Conservation (phyloP, 2,888 invertebrate genomes). For the Heliconius aoede region DNA sequence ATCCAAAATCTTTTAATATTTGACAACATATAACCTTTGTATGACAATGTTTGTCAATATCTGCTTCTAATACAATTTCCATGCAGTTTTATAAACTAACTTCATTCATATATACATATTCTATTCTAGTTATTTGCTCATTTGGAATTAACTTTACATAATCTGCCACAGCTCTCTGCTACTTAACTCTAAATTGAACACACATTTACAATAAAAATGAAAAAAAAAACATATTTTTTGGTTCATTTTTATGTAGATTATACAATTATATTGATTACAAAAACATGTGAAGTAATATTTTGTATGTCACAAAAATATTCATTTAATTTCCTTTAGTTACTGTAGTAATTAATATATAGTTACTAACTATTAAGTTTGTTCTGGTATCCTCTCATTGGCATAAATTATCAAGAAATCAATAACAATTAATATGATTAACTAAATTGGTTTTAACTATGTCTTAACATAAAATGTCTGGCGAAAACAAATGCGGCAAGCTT, state of each 20-base stretch:
- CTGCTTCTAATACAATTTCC: constrained; percentile 12
- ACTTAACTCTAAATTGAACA: constrained; percentile 80
- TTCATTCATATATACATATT: constrained; percentile 59
- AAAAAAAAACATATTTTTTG: constrained; percentile 68
- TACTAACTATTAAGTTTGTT: constrained; percentile 46
- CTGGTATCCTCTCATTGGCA: constrained; percentile 54
- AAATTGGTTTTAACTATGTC: constrained; percentile 3
- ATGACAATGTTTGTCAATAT: constrained; percentile 29
- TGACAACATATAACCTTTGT: constrained; percentile 26
- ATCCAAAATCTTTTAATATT: constrained; percentile 19
- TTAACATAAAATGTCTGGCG: not conserved
- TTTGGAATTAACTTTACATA: constrained; percentile 58
- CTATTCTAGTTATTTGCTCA: constrained; percentile 66
- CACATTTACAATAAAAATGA: constrained; percentile 67
- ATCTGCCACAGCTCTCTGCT: constrained; percentile 49
- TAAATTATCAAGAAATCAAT: constrained; percentile 43
- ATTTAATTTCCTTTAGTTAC: constrained; percentile 37
- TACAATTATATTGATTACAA: constrained; percentile 53
- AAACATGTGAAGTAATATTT: constrained; percentile 49
- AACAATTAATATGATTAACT: constrained; percentile 2
- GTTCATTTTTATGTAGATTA: constrained; percentile 71
- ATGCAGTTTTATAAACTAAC: constrained; percentile 26
- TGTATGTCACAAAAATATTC: constrained; percentile 53
- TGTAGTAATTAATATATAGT: constrained; percentile 39
- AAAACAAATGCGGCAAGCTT: constrained; percentile 13